Evolutionary conservation across 2,888 invertebrate genomes (phyloP).

Genomic region (Mellilla xanthometata): DNA sequence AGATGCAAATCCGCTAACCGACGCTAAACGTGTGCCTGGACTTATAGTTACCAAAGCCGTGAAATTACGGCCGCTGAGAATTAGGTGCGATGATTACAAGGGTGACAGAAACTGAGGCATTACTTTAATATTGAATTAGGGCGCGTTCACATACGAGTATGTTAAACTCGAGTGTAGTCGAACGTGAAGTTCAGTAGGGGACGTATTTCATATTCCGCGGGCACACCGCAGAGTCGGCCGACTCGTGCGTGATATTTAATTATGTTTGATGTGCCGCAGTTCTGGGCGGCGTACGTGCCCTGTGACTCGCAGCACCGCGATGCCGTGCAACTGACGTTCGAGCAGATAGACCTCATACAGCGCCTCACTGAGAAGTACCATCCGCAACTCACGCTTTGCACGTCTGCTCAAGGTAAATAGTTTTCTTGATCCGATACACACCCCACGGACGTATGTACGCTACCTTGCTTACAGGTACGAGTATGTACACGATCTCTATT

Average conservation of each 20-base stretch:
- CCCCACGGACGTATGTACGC: too few relatives aligned
- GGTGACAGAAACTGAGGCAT: conserved; percentile 7
- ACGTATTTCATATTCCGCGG: conserved; percentile 53
- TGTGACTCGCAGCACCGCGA: conserved; percentile 92
- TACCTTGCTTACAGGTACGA: too few relatives aligned
- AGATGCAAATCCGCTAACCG: conserved; percentile 3
- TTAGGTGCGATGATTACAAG: conserved; percentile 1
- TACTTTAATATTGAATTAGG: conserved; percentile 18
- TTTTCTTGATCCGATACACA: too few relatives aligned
- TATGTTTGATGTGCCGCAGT: conserved; percentile 79
- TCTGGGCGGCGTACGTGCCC: conserved; percentile 94
- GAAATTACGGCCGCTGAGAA: conserved; percentile 1
- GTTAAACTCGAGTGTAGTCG: conserved; percentile 11
- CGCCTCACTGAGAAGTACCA: conserved; percentile 91
- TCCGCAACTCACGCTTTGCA: conserved; percentile 89
- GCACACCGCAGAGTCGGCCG: conserved; percentile 19
- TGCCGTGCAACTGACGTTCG: conserved; percentile 91
- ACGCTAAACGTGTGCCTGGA: conserved; percentile 5
- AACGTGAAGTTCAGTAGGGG: conserved; percentile 15
- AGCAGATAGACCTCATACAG: conserved; percentile 93
- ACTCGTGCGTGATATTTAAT: conserved; percentile 68
- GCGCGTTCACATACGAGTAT: conserved; percentile 13
- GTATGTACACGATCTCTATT: too few relatives aligned
- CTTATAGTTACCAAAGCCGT: background rate
- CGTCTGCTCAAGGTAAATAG: conserved; percentile 87